Conservation (phyloP, 2,888 invertebrate genomes). For the Melanophora roralis region DNA sequence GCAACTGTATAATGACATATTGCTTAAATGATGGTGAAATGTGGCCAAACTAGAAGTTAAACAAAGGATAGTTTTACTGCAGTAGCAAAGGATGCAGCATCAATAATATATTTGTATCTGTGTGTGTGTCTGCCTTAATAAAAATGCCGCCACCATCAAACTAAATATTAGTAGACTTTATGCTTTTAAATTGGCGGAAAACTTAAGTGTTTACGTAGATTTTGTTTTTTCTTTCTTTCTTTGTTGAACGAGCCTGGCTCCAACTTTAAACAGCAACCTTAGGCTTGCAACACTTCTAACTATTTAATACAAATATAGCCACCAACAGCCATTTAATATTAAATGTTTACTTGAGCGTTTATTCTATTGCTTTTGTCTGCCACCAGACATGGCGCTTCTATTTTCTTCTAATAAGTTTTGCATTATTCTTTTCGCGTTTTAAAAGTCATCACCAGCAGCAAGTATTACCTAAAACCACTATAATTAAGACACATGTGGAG, state of each 20-base stretch:
- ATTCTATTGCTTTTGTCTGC: constrained; percentile 21
- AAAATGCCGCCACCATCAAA: constrained; percentile 33
- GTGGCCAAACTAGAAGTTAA: constrained; percentile 63
- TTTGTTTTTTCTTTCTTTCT: not conserved
- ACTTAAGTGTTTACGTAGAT: not conserved
- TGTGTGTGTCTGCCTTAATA: not conserved
- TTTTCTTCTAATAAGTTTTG: constrained; percentile 52
- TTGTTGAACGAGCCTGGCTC: not conserved
- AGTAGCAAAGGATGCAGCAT: constrained; percentile 12
- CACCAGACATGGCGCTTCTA: constrained; percentile 68
- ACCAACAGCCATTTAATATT: not conserved
- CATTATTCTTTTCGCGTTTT: not conserved
- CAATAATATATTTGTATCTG: not conserved
- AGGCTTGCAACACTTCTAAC: constrained; percentile 32
- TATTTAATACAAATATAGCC: constrained; percentile 7
- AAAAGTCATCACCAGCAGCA: constrained; percentile 55
- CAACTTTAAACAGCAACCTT: constrained; percentile 14
- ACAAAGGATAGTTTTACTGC: constrained; percentile 4
- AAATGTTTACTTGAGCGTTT: not conserved
- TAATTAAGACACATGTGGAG: constrained; percentile 75
- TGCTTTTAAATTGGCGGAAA: constrained; percentile 26
- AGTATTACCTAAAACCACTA: constrained; percentile 70
- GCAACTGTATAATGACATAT: constrained; percentile 75
- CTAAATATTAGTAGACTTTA: constrained; percentile 39
- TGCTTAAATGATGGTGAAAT: constrained; percentile 69